Percentiles rank a stretch among this genome's conserved stretches.
phyloP scores from a whole-genome alignment of 1,140 invertebrate species.

The Armadillidium nasatum region DNA sequence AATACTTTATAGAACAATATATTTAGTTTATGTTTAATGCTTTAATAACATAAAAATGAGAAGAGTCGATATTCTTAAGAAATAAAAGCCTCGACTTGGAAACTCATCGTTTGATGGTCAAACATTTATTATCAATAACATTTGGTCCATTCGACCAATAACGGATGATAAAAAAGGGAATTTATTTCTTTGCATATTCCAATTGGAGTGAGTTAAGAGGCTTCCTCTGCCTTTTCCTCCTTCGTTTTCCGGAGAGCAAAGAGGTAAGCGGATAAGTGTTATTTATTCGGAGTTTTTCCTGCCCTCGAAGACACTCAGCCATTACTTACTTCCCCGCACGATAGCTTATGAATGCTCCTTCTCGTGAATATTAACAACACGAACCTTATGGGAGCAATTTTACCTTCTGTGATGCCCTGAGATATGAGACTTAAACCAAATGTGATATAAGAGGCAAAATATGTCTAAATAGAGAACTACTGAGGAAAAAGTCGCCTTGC shows the following conservation, averaged over 20 bases:
- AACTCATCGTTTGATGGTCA: no score
- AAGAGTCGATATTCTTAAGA: no score
- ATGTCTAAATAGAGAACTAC: neutral
- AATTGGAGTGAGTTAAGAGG: conserved; percentile 2
- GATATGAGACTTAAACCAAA: neutral
- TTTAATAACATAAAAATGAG: no score
- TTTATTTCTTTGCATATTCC: conserved; percentile 3
- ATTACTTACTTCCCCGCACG: neutral
- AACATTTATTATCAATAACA: no score
- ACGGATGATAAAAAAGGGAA: neutral
- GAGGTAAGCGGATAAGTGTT: neutral
- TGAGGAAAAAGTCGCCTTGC: neutral
- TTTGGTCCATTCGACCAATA: neutral
- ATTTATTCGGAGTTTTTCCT: neutral
- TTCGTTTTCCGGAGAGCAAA: neutral
- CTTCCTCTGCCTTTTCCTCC: neutral
- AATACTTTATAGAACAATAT: no score
- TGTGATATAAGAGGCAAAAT: conserved; percentile 5
- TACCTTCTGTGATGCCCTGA: conserved; percentile 8
- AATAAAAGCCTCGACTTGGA: no score
- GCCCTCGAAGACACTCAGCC: neutral
- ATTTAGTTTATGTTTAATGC: no score
- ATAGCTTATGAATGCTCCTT: neutral
- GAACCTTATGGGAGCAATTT: neutral
- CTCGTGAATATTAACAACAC: neutral